A percentile compares a stretch with the other conserved stretches of the same genome.
Evolutionary conservation across 2,113 vertebrate genomes (phyloP).

Genomic region (Natator depressus): DNA sequence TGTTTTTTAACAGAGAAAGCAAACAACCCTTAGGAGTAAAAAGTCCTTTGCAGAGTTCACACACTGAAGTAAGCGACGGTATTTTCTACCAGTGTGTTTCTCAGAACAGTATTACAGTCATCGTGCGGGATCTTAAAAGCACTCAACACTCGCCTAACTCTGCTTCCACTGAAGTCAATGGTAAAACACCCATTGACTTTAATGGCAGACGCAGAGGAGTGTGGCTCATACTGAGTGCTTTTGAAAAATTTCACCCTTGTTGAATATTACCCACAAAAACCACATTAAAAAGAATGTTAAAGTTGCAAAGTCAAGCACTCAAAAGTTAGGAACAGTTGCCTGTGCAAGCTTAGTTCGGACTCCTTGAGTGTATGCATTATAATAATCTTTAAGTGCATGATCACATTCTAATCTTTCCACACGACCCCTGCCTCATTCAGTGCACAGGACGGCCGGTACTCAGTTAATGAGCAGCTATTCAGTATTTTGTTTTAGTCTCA

Average conservation of each 20-base stretch:
- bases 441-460: not conserved
- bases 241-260: not conserved
- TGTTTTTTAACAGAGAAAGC: slow-evolving; percentile 32
- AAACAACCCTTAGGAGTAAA: slow-evolving; percentile 23
- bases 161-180: not conserved
- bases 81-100: slow-evolving; percentile 11
- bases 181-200: not conserved
- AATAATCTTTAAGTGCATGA: not conserved
- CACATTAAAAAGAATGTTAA: not conserved
- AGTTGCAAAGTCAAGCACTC: not conserved
- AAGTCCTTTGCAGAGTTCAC: slow-evolving; percentile 19
- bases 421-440: not conserved
- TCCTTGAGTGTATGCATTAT: rapidly evolving
- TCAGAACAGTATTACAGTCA: slow-evolving; percentile 9
- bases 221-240: not conserved
- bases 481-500: slow-evolving; percentile 7
- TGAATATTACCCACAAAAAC: not conserved
- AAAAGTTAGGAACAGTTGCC: not conserved
- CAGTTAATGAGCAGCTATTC: not conserved
- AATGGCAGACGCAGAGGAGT: not conserved
- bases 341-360: not conserved
- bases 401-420: not conserved
- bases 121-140: not conserved
- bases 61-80: not conserved
- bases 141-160: not conserved